These are phyloP conservation scores for Volucella zonaria DNA, from an alignment of 2,888 invertebrate species.

Conservation along the genomic window DNA sequence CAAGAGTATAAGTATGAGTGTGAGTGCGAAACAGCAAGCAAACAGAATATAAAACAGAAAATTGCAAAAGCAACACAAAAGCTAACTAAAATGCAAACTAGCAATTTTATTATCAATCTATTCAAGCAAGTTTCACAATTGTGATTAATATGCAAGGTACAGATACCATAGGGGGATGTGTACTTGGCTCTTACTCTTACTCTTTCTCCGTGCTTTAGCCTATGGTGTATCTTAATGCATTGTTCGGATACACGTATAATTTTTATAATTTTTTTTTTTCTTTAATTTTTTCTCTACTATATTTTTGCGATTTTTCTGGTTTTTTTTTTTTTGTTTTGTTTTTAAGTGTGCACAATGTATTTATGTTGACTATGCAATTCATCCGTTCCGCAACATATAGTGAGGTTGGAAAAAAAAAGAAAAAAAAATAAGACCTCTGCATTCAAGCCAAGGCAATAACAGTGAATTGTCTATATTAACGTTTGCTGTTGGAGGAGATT, in stretches of 20 bases:
- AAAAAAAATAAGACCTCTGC: slow-evolving; percentile 8
- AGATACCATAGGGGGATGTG: slow-evolving; percentile 49
- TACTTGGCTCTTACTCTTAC: slow-evolving; percentile 20
- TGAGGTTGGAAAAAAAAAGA: slow-evolving; percentile 16
- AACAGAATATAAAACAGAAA: slow-evolving; percentile 65
- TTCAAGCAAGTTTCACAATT: slow-evolving; percentile 73
- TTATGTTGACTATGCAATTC: slow-evolving; percentile 72
- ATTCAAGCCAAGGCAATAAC: slow-evolving; percentile 60
- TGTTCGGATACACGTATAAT: slow-evolving; percentile 52
- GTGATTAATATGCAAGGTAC: slow-evolving; percentile 74
- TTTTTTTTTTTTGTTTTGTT: slow-evolving; percentile 22
- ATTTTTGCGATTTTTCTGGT: too few species aligned
- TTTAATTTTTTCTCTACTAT: neutral
- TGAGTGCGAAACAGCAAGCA: slow-evolving; percentile 35
- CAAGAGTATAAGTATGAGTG: slow-evolving; percentile 15
- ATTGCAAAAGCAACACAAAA: slow-evolving; percentile 62
- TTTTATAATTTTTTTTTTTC: neutral
- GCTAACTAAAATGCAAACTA: slow-evolving; percentile 71
- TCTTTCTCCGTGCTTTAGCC: neutral
- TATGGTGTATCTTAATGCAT: slow-evolving; percentile 64
- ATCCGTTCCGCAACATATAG: slow-evolving; percentile 71
- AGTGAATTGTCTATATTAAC: slow-evolving; percentile 70
- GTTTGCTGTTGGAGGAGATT: slow-evolving; percentile 57
- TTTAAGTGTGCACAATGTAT: slow-evolving; percentile 38
- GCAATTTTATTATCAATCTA: slow-evolving; percentile 74